Base-by-base conservation (phyloP, 1,140 invertebrate genomes). In the Reticulitermes speratus region DNA sequence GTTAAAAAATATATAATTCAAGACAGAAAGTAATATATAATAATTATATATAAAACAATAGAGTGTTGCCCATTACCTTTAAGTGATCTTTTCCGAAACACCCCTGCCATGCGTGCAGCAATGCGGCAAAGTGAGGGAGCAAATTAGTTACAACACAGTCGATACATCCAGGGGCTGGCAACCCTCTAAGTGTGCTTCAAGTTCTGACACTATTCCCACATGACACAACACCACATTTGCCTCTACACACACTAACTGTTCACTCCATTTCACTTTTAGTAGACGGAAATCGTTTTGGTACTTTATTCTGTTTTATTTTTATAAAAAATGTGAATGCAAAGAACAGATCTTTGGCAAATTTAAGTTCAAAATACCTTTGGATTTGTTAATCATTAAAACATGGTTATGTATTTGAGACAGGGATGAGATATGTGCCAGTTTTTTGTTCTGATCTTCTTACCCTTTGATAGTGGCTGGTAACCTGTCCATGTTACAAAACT, bases 41-140 rank as follows among this genome's bases (percentile, higher is more conserved):
- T 87, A 84, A 84, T 65, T 86, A 86, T 59, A 86, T 82, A 86
- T 69, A 86, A 86, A 45, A 86, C 83, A 86, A 82, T 16, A 88
- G 88, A 89, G 89, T 91, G 90, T 91, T 89, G 89, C 89, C 89
- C 89, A 89, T 91, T 91, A 96, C 95, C 95, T 96, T 96, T 96
- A 94, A 96, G 95, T 94, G 95, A 96, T 95, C 96, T 96, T 96
- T 96, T 96, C 95, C 96, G 95, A 96, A 96, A 96, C 94, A 96
- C 95, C 94, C 96, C 95, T 96, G 92, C 91, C 89, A 90, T 90
- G 85, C 88, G 89, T 90, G 89, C 89, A 89, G 89, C 89, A 90
- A 88, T 88, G 89, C 88, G 88, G 65, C 65, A 88, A 88, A 89
- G 89, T 88, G 88, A 87, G 85, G 83, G 83, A 87, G 86, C 85